phyloP scores from a whole-genome alignment of 2,797 vertebrate genomes.

The Cryptoprocta ferox region DNA sequence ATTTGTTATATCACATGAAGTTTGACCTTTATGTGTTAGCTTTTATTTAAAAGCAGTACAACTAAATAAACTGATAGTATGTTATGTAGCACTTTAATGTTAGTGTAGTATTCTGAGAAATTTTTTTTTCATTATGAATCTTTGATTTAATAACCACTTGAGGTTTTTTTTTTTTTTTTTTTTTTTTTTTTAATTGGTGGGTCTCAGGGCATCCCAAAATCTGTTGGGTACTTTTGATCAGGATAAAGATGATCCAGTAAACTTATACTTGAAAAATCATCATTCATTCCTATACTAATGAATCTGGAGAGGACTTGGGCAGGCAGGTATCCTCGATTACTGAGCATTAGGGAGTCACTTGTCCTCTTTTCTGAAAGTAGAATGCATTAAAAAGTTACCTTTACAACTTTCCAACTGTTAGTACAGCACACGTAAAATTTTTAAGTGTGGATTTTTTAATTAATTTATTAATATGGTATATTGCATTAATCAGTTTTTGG shows the following conservation, averaged over 20 bases:
- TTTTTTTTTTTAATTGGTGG: background rate
- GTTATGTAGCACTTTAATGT: background rate
- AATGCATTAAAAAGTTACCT: background rate
- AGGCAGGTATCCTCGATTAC: background rate
- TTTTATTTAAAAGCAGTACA: conserved; percentile 55
- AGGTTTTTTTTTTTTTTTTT: background rate
- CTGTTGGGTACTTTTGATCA: background rate
- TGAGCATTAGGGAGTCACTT: background rate
- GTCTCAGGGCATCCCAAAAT: background rate
- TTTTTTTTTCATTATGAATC: background rate
- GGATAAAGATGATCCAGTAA: background rate
- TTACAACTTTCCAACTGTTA: conserved; percentile 7
- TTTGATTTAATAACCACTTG: background rate
- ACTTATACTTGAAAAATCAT: conserved; percentile 11
- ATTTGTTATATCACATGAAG: background rate
- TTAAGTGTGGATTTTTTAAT: background rate
- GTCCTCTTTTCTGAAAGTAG: conserved; percentile 8
- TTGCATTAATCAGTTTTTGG: background rate
- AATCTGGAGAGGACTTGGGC: background rate
- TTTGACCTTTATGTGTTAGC: background rate
- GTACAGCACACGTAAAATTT: background rate
- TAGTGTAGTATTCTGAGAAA: conserved; percentile 7
- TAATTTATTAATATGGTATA: background rate
- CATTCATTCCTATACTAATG: background rate
- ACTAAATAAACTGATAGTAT: background rate